phyloP scores from a whole-genome alignment of 2,113 vertebrate species.

The Coregonus clupeaformis region DNA sequence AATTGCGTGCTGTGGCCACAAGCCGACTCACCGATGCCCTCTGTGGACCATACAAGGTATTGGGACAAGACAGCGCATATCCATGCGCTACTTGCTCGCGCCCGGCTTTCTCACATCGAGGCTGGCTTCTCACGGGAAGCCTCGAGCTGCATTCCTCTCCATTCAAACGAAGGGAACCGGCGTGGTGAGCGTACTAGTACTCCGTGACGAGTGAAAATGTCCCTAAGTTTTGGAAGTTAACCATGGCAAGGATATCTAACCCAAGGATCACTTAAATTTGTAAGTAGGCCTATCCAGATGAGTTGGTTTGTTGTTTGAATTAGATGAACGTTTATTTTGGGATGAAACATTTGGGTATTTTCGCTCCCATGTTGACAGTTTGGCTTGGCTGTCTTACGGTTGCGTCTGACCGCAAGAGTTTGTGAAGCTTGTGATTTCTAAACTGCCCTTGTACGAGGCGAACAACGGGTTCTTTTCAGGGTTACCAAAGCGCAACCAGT shows the following conservation, averaged over 20 bases:
- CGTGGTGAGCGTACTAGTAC: slow-evolving; percentile 69
- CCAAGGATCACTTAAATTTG: slow-evolving; percentile 69
- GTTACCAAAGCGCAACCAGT: background rate
- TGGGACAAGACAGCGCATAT: slow-evolving; percentile 31
- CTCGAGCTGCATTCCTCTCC: slow-evolving; percentile 79
- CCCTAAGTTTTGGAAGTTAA: slow-evolving; percentile 76
- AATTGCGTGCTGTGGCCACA: too few species aligned
- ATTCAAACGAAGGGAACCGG: slow-evolving; percentile 84
- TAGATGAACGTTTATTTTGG: slow-evolving; percentile 11
- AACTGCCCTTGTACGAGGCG: background rate
- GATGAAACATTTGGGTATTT: slow-evolving; percentile 35
- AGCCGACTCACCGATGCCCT: slow-evolving; percentile 57
- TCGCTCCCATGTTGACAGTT: slow-evolving; percentile 36
- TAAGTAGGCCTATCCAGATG: slow-evolving; percentile 56
- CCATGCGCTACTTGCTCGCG: background rate
- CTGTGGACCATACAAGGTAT: slow-evolving; percentile 51
- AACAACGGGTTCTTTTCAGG: too few species aligned
- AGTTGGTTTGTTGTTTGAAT: slow-evolving; percentile 18
- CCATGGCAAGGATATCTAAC: slow-evolving; percentile 70
- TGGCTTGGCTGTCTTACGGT: slow-evolving; percentile 7
- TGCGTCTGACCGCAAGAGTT: slow-evolving; percentile 21
- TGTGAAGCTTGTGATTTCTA: background rate
- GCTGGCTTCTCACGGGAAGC: slow-evolving; percentile 67
- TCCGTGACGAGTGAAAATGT: slow-evolving; percentile 66
- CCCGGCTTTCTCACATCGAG: slow-evolving; percentile 63